Conservation (phyloP, 1,140 invertebrate species). For the Aradophagus sp. region DNA sequence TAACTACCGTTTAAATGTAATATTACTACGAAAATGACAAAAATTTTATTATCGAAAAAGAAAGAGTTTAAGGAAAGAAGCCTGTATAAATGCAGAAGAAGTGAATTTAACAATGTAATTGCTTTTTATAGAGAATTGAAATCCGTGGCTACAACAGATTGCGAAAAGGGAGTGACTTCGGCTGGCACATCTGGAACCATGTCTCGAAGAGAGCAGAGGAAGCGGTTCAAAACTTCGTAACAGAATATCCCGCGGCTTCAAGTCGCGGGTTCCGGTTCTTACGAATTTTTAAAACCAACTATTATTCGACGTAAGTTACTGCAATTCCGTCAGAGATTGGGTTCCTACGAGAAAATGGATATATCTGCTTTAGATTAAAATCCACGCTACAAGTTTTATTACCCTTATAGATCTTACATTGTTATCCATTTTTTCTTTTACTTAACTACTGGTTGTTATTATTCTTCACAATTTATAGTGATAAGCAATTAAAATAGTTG, state of each 20-base stretch:
- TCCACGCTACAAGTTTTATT: conserved; percentile 4
- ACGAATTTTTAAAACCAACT: conserved; percentile 67
- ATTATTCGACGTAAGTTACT: conserved; percentile 65
- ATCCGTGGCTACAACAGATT: conserved; percentile 73
- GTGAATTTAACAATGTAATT: too few relatives aligned
- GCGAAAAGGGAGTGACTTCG: conserved; percentile 61
- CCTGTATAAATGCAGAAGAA: too few relatives aligned
- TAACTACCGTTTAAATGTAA: too few relatives aligned
- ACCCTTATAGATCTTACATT: conserved; percentile 34
- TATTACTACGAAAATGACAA: too few relatives aligned
- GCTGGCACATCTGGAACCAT: conserved; percentile 28
- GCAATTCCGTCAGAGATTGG: conserved; percentile 61
- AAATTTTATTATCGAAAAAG: too few relatives aligned
- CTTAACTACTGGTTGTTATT: conserved; percentile 20
- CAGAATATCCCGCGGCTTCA: conserved; percentile 71
- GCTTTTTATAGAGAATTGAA: conserved; percentile 76
- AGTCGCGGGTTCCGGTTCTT: conserved; percentile 68
- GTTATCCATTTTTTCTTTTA: conserved; percentile 29
- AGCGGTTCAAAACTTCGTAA: conserved; percentile 78
- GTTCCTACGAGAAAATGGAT: conserved; percentile 62
- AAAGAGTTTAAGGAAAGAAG: too few relatives aligned
- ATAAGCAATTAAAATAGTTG: conserved; percentile 5
- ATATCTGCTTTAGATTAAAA: conserved; percentile 40
- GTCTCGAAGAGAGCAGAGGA: conserved; percentile 74
- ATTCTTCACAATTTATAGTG: conserved; percentile 14